These are phyloP conservation scores for Sinodicranocentrus sp. DNA, from an alignment of 2,888 invertebrate genomes.

Conservation along the genomic window DNA sequence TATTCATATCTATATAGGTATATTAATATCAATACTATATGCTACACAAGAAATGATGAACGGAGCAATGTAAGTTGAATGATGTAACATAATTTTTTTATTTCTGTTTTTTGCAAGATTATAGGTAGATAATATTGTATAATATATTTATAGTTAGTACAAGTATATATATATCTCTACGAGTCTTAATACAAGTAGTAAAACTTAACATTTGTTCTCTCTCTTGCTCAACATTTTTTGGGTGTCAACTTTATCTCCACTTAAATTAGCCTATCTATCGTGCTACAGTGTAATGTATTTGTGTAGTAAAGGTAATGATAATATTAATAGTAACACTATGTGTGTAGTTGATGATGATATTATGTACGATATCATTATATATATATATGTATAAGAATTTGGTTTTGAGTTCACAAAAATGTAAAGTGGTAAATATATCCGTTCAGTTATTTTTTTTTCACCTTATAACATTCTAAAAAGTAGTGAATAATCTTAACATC, in stretches of 20 bases:
- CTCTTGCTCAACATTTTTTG: neutral
- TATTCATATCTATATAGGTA: neutral
- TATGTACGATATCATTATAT: no score
- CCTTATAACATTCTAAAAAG: no score
- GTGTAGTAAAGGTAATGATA: no score
- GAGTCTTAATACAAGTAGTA: constrained; percentile 2
- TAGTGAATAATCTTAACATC: no score
- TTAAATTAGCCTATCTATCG: neutral
- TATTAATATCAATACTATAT: neutral
- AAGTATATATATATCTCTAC: neutral
- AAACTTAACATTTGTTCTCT: constrained; percentile 11
- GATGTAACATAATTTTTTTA: constrained; percentile 4
- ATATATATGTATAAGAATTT: neutral
- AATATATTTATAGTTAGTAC: constrained; percentile 7
- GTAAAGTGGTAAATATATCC: neutral
- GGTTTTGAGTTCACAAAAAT: constrained; percentile 11
- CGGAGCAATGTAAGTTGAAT: constrained; percentile 2
- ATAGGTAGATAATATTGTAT: neutral
- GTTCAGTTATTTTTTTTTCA: no score
- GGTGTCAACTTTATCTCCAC: constrained; percentile 26
- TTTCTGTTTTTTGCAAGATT: constrained; percentile 3
- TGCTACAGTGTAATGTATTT: no score
- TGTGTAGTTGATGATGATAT: no score
- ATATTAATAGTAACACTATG: no score
- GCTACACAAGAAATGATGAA: neutral